Conservation (phyloP, 2,888 invertebrate genomes). For the Phoenoteleia sp. region DNA sequence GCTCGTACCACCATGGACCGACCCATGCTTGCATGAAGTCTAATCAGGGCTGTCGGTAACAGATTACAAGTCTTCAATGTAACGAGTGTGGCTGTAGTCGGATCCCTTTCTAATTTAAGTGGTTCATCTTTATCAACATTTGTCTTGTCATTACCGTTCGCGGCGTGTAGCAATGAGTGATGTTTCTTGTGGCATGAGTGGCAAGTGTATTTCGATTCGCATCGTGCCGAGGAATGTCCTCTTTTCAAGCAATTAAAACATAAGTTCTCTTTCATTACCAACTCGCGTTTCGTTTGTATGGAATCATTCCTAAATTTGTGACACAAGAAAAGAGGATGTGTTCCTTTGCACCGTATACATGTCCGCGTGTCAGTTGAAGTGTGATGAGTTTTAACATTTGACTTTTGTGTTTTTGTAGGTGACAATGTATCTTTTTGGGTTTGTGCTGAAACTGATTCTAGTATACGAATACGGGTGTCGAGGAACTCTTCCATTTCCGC, state of each 20-base stretch:
- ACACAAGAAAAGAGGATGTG: slow-evolving; percentile 30
- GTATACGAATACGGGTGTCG: background rate
- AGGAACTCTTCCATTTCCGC: slow-evolving; percentile 18
- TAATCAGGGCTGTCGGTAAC: background rate
- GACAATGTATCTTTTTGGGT: too few relatives aligned
- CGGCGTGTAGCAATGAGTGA: slow-evolving; percentile 6
- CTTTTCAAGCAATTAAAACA: slow-evolving; percentile 26
- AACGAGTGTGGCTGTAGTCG: too few relatives aligned
- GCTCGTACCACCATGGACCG: background rate
- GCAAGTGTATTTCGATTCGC: background rate
- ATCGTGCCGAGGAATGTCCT: background rate
- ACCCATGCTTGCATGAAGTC: background rate
- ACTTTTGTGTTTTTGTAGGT: background rate
- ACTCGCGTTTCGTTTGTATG: background rate
- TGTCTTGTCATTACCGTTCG: too few relatives aligned
- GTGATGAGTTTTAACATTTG: slow-evolving; percentile 1
- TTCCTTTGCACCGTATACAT: slow-evolving; percentile 12
- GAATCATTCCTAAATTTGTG: background rate
- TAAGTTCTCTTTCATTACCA: background rate
- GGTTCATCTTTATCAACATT: too few relatives aligned
- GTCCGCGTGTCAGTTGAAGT: background rate
- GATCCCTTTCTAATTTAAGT: too few relatives aligned
- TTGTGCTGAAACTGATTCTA: slow-evolving; percentile 1
- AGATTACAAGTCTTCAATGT: background rate
- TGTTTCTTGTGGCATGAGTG: background rate